Evolutionary conservation across 2,113 vertebrate genomes (phyloP).

Genomic region (Odontesthes bonariensis): DNA sequence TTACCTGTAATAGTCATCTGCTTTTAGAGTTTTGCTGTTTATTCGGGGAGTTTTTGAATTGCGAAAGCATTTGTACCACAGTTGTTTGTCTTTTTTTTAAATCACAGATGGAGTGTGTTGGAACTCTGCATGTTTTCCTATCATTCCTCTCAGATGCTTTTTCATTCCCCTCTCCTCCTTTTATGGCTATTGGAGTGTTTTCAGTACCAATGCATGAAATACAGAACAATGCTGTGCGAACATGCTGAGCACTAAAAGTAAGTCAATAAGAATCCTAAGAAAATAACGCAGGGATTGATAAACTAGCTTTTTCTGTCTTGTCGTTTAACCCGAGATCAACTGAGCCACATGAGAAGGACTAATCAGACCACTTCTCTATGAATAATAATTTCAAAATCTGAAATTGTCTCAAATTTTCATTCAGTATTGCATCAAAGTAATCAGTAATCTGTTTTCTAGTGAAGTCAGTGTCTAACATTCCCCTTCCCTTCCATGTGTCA

Average conservation of each 20-base stretch:
- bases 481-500: conserved; percentile 45
- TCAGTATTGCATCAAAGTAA: background rate
- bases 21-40: conserved; percentile 10
- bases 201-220: background rate
- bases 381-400: background rate
- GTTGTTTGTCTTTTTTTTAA: conserved; percentile 1
- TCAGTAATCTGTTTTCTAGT: conserved; percentile 16
- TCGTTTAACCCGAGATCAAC: background rate
- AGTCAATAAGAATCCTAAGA: background rate
- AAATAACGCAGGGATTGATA: background rate
- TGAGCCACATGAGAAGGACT: background rate
- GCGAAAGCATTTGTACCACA: background rate
- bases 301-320: background rate
- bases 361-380: background rate
- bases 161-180: conserved; percentile 9
- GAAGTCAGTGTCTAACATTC: conserved; percentile 41
- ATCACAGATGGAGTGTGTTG: conserved; percentile 29
- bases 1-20: background rate
- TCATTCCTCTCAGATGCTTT: conserved; percentile 3
- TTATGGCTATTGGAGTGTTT: background rate
- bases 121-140: conserved; percentile 20
- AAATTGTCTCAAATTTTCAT: background rate
- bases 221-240: background rate
- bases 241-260: background rate
- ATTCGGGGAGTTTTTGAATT: background rate